Conservation (phyloP, 2,888 invertebrate genomes). For the Chymomyza caudatula region DNA sequence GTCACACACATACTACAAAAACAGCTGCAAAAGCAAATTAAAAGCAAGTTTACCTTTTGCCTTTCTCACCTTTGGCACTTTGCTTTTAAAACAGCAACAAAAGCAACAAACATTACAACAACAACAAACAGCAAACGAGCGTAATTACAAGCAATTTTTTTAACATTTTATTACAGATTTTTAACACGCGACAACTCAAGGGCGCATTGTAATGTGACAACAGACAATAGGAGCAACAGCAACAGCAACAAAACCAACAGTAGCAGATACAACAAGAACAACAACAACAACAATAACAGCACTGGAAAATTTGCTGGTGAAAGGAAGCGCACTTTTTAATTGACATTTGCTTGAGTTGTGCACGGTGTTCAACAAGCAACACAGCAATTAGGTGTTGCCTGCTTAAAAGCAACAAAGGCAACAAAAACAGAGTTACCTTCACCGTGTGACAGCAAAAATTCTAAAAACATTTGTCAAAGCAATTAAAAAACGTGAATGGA, state of each 20-base stretch:
- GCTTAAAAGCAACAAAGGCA: conserved; percentile 26
- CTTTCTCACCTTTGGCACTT: conserved; percentile 34
- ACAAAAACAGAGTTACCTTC: conserved; percentile 4
- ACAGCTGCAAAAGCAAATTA: conserved; percentile 45
- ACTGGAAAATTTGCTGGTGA: conserved; percentile 35
- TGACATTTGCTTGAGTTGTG: conserved; percentile 59
- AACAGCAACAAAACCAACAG: no score
- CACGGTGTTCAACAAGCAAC: conserved; percentile 42
- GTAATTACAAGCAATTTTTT: conserved; percentile 72
- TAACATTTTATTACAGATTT: conserved; percentile 70
- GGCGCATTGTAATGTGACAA: conserved; percentile 69
- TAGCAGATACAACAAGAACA: conserved; percentile 13
- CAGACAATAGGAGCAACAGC: conserved; percentile 44
- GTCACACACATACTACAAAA: conserved; percentile 6
- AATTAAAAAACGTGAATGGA: conserved; percentile 41
- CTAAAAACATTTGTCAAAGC: conserved; percentile 38
- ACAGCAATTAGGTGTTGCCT: conserved; percentile 56
- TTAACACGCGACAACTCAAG: conserved; percentile 26
- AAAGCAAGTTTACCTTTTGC: conserved; percentile 57
- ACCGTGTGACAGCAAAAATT: conserved; percentile 1
- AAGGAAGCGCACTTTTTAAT: conserved; percentile 66
- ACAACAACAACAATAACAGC: conserved; percentile 34
- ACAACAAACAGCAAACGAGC: conserved; percentile 33
- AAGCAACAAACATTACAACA: conserved; percentile 1
- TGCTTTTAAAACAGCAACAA: conserved; percentile 35